phyloP scores from a whole-genome alignment of 2,888 invertebrate species.

The Coelogynopora nodosa region DNA sequence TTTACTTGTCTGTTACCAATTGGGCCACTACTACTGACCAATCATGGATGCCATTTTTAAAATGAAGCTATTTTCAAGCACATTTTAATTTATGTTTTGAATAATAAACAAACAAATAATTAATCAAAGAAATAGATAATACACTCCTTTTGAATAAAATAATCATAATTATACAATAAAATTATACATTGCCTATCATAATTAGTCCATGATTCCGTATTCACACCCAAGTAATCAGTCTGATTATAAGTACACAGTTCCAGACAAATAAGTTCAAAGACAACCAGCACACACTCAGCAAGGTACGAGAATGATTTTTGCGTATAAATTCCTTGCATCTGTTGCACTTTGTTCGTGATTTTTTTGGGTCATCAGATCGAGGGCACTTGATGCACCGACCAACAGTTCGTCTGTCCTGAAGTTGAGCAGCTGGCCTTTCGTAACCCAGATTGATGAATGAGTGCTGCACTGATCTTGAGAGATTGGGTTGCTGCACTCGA shows the following conservation, averaged over 20 bases:
- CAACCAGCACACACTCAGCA: not conserved
- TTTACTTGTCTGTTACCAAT: not conserved
- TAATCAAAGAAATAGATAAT: not conserved
- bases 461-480: too few relatives aligned
- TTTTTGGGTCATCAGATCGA: not conserved
- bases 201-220: not conserved
- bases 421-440: not conserved
- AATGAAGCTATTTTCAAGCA: not conserved
- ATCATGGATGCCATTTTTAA: not conserved
- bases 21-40: not conserved
- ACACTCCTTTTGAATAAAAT: not conserved
- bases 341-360: not conserved
- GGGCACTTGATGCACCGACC: too few relatives aligned
- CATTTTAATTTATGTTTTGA: too few relatives aligned
- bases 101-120: not conserved
- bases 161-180: not conserved
- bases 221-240: not conserved
- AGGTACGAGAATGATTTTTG: not conserved
- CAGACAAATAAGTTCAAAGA: not conserved
- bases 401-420: not conserved
- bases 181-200: not conserved
- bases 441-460: not conserved
- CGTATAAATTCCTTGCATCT: not conserved
- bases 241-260: not conserved
- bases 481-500: not conserved